These are phyloP conservation scores for Drosophila prostipennis DNA, from an alignment of 2,888 invertebrate genomes.

Conservation along the genomic window DNA sequence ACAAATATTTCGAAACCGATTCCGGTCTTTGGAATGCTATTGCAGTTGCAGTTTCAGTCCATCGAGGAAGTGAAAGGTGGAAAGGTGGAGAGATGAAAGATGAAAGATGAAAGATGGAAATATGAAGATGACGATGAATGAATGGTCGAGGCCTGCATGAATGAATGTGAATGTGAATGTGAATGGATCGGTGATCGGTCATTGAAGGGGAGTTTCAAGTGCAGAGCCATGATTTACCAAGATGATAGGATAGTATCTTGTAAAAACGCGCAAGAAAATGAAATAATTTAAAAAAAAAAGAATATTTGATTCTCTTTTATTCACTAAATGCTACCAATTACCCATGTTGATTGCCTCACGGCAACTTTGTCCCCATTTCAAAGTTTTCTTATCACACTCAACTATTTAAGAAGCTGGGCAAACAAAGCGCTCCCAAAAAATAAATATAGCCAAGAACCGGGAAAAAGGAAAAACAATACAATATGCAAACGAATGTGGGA, in stretches of 20 bases:
- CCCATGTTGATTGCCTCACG: constrained; percentile 1
- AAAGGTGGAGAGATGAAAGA: constrained; percentile 5
- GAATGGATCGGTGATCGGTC: constrained; percentile 1
- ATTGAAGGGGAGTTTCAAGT: background rate
- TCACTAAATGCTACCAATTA: constrained; percentile 28
- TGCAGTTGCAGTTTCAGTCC: background rate
- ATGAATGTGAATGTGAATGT: constrained; percentile 1
- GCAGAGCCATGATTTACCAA: background rate
- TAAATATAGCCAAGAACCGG: constrained; percentile 11
- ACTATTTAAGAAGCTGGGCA: constrained; percentile 34
- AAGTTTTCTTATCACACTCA: constrained; percentile 32
- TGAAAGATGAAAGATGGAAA: constrained; percentile 4
- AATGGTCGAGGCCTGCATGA: constrained; percentile 2
- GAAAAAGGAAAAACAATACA: constrained; percentile 4
- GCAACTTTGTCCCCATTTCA: constrained; percentile 3
- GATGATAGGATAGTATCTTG: no score
- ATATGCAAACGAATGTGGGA: background rate
- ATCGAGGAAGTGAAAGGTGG: constrained; percentile 35
- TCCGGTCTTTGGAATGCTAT: constrained; percentile 14
- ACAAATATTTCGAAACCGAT: constrained; percentile 46
- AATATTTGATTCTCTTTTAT: no score
- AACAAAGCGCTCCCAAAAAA: constrained; percentile 17
- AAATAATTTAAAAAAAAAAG: no score
- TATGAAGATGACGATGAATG: constrained; percentile 6
- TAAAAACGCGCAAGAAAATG: no score